Evolutionary conservation across 2,113 vertebrate species (phyloP), one percentile per base, ranked within the genome.

Genomic region (Aegithalos caudatus): DNA sequence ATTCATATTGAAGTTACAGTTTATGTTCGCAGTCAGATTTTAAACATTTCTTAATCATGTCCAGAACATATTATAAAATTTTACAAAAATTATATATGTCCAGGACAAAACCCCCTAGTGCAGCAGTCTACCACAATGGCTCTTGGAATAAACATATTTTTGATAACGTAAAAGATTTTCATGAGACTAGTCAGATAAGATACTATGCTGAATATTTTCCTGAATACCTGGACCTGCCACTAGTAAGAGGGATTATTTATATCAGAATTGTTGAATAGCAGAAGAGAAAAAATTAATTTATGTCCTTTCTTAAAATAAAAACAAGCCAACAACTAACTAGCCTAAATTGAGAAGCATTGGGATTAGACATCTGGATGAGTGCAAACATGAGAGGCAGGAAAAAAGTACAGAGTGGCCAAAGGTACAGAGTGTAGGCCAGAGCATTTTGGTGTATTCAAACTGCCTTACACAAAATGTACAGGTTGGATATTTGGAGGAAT

Each of bases 221-320:
- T 40, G 47, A 72, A 23, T 42, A 42, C 14, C 19, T 65, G 38
- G 20, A 90, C 12, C 31, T 62, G 57, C 61, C 66, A 13, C 0
- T 4, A 73, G 24, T 53, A 45, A 22, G 47, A 71, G 38, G 25
- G 15, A 76, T 66, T 65, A 66, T 67, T 80, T 74, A 44, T 37
- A 86, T 88, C 57, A 71, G 61, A 62, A 92, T 33, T 79, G 15
- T 4, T 21, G 44, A 64, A 53, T n/a, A 53, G 25, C 21, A 38
- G 66, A 22, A 40, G 4, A 51, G 4, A 74, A 70, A 51, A 66
- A 21, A 2, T 1, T 0, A 3, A 85, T 5, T 35, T 1, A 35
- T 56, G 10, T 29, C 12, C 17, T 38, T 65, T 60, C 23, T 48
- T 20, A 48, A 70, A 27, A 19, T 9, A 62, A 71, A 57, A 42